These are phyloP conservation scores for Bombus consobrinus DNA, from an alignment of 1,140 invertebrate genomes.

Conservation along the genomic window DNA sequence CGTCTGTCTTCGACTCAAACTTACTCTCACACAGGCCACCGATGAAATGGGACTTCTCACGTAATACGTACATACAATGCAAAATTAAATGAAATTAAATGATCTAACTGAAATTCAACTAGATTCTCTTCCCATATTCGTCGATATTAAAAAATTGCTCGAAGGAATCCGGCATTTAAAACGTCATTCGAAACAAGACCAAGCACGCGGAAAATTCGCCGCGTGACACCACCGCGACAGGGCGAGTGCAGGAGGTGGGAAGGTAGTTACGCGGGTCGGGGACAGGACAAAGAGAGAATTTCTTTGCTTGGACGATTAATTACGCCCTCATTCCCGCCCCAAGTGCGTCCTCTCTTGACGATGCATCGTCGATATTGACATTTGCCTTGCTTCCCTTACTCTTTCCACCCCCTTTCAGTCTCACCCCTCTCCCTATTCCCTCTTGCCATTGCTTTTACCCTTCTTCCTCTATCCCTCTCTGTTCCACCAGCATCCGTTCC, in stretches of 20 bases:
- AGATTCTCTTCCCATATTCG: too few species aligned
- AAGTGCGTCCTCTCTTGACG: constrained; percentile 70
- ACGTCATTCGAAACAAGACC: background rate
- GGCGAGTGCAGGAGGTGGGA: background rate
- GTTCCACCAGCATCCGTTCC: background rate
- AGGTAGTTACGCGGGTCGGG: background rate
- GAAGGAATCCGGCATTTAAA: background rate
- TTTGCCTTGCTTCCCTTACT: constrained; percentile 76
- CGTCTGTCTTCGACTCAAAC: background rate
- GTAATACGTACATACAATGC: too few species aligned
- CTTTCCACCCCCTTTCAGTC: constrained; percentile 7
- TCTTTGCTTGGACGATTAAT: constrained; percentile 78
- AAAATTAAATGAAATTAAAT: too few species aligned
- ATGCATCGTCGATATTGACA: constrained; percentile 79
- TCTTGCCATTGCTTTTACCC: background rate
- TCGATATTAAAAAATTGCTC: background rate
- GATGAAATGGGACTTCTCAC: too few species aligned
- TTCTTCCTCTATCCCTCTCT: constrained; percentile 29
- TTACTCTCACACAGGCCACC: too few species aligned
- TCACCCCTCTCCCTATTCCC: background rate
- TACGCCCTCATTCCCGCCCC: constrained; percentile 81
- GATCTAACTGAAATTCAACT: too few species aligned
- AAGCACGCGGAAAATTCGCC: background rate
- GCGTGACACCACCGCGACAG: background rate
- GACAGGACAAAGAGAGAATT: constrained; percentile 54